Evolutionary conservation across 2,113 vertebrate genomes (phyloP).

Genomic region (Caracal caracal): DNA sequence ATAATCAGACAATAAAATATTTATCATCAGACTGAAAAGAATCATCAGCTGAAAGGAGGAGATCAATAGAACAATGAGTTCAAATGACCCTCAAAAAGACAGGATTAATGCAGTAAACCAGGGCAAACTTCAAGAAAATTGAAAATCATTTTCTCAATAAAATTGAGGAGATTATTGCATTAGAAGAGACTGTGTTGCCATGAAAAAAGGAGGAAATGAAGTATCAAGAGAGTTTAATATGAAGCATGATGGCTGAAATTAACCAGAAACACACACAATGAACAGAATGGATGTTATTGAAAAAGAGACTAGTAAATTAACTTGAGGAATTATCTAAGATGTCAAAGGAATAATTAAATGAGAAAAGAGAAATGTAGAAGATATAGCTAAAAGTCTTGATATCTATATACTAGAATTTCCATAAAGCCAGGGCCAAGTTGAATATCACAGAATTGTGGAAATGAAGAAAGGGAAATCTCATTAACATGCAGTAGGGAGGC

Average conservation of each 20-base stretch:
- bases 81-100: neutral
- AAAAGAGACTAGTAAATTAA: constrained; percentile 29
- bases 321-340: constrained; percentile 1
- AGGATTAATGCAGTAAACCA: neutral
- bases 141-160: constrained; percentile 19
- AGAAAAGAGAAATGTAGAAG: neutral
- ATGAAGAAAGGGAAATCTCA: neutral
- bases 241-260: neutral
- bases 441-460: neutral
- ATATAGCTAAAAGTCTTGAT: neutral
- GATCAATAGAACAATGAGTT: neutral
- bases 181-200: neutral
- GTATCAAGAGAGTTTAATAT: neutral
- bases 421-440: neutral
- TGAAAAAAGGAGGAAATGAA: neutral
- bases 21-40: constrained; percentile 20
- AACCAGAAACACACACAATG: neutral
- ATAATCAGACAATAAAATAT: constrained; percentile 37
- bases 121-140: neutral
- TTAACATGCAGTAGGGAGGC: neutral
- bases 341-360: neutral
- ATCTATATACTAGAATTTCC: neutral
- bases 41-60: neutral
- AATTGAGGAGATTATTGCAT: neutral
- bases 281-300: neutral